Base-by-base conservation (phyloP, 2,797 vertebrate genomes). In the Spinibarbus caldwelli region DNA sequence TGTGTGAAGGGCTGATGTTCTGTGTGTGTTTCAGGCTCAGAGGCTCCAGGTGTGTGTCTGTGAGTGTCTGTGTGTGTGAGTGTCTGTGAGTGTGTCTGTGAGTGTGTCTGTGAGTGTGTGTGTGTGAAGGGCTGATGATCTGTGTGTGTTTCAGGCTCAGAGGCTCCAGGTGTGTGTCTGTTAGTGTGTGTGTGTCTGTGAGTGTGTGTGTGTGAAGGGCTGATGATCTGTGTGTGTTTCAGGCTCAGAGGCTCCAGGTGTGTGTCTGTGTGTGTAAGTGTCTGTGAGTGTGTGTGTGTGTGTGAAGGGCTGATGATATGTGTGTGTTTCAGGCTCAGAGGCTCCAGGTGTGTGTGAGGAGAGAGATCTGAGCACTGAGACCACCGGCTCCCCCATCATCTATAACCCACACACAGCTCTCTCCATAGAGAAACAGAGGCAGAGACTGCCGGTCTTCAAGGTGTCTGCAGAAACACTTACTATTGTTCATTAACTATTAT, bases 401-500 rank as follows among this genome's bases (percentile, higher is more conserved):
- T 98, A 96, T 91, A 99, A 99, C 88, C 97, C 98, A 19, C 95
- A 97, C 89, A 96, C 96, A 14, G 94, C 98, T 9, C 95, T 99
- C 79, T 99, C 98, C 41, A 96, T 99, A 82, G 98, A 99, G 90
- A 98, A 99, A 45, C 98, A 99, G 87, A 95, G 98, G 64, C 98
- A 99, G 95, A 99, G 97, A 83, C 95, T 99, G 45, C 98, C 98
- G 0, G 96, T 99, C 85, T 99, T 99, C 92, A 98, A 98, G 97
- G 98, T 99, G 94, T 8, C 47, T 17, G 7, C 70, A 72, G 10
- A 29, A n/a, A 45, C 70, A 45, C 6, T 31, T 29, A 64, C 12
- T 29, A 1, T 62, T 11, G 0, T n/a, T 29, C 12, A 14, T 29
- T 6, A 26, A 26, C n/a, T 6, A 5, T 59, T 29, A 29, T 2